Percentiles rank a stretch among this genome's conserved stretches.
Conservation (phyloP, 2,113 vertebrate species). For the Craseonycteris thonglongyai region DNA sequence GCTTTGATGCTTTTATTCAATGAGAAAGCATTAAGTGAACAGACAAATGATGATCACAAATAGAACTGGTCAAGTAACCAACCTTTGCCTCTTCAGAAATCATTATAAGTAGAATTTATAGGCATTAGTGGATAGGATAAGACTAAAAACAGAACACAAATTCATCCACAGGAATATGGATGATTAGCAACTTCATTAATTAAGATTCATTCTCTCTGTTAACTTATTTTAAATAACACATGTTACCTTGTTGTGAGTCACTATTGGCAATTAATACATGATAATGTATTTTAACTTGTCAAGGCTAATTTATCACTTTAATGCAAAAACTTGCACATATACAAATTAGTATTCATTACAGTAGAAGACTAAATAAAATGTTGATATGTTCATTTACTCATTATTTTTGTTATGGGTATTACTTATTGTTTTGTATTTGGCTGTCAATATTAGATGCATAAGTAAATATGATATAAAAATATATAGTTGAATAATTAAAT, state of each 20-base stretch:
- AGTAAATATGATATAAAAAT: neutral
- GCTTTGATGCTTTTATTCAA: constrained; percentile 69
- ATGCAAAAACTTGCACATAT: neutral
- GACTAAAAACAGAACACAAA: neutral
- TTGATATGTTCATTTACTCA: constrained; percentile 36
- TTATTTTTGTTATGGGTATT: neutral
- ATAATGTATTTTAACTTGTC: constrained; percentile 55
- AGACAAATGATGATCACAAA: neutral
- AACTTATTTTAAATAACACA: constrained; percentile 54
- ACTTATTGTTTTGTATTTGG: neutral
- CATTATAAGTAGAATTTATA: constrained; percentile 1
- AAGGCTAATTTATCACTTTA: constrained; percentile 51
- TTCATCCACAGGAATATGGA: neutral
- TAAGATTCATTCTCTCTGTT: constrained; percentile 42
- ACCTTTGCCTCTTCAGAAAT: constrained; percentile 38
- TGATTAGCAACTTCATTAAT: constrained; percentile 38
- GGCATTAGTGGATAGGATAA: neutral
- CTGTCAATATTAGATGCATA: neutral
- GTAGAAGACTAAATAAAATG: constrained; percentile 28
- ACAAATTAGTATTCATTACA: constrained; percentile 47
- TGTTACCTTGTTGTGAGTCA: constrained; percentile 39
- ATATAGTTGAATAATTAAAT: neutral
- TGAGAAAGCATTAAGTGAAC: constrained; percentile 2
- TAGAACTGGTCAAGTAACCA: constrained; percentile 46
- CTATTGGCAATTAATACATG: constrained; percentile 50